These are phyloP conservation scores for Odobenus rosmarus DNA, from an alignment of 2,113 vertebrate species.

Conservation along the genomic window DNA sequence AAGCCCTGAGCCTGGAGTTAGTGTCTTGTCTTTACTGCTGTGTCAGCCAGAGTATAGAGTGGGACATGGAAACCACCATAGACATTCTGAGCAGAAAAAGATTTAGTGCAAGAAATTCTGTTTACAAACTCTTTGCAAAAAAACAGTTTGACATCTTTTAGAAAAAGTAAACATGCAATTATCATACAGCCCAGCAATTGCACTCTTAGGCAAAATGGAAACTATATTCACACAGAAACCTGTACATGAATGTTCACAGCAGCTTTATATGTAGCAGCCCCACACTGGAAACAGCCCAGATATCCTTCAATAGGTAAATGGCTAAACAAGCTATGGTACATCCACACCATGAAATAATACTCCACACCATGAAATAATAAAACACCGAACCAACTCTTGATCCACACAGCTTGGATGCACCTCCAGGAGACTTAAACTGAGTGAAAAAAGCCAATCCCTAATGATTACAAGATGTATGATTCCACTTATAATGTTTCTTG, in stretches of 20 bases:
- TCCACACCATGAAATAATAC: not conserved
- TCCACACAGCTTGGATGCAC: not conserved
- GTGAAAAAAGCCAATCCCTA: not conserved
- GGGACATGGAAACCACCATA: not conserved
- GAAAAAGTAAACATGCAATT: not conserved
- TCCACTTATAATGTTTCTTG: not conserved
- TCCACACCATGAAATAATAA: not conserved
- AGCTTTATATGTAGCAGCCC: not conserved
- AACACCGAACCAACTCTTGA: not conserved
- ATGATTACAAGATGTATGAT: not conserved
- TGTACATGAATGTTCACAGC: not conserved
- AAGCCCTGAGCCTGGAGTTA: not conserved
- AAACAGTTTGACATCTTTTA: not conserved
- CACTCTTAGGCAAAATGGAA: not conserved
- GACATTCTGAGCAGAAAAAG: not conserved
- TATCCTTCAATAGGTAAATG: not conserved
- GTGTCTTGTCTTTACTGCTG: not conserved
- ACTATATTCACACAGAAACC: not conserved
- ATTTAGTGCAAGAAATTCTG: not conserved
- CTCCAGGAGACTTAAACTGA: not conserved
- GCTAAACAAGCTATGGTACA: not conserved
- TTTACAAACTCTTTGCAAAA: constrained; percentile 16
- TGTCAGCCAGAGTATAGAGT: not conserved
- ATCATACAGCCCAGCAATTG: not conserved
- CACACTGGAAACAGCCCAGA: not conserved